These are phyloP conservation scores for Stegodyphus mimosarum DNA, from an alignment of 1,140 invertebrate genomes.

Conservation along the genomic window DNA sequence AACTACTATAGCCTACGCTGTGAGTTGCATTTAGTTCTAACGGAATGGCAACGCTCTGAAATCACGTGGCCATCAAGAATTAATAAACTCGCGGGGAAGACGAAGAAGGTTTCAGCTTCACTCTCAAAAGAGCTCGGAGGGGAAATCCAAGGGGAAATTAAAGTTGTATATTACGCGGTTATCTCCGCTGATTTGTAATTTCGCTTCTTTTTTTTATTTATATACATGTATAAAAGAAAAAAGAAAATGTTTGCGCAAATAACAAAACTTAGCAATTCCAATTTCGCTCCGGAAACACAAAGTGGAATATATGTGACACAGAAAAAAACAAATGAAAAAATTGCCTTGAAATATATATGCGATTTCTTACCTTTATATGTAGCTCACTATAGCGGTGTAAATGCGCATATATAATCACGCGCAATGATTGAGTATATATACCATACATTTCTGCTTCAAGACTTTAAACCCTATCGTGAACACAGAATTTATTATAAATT, in stretches of 20 bases:
- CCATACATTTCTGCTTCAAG: too few species aligned
- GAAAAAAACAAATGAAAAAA: constrained; percentile 24
- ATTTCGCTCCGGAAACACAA: constrained; percentile 48
- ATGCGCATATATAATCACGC: too few species aligned
- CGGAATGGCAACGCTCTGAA: constrained; percentile 59
- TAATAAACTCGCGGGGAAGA: constrained; percentile 31
- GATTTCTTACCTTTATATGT: neutral
- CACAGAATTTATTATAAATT: too few species aligned
- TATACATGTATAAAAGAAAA: neutral
- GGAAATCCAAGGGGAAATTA: constrained; percentile 55
- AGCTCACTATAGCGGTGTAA: too few species aligned
- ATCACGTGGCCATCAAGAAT: constrained; percentile 60
- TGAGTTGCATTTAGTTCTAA: constrained; percentile 16
- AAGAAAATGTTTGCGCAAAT: constrained; percentile 27
- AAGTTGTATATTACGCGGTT: constrained; percentile 60
- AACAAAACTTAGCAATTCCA: constrained; percentile 55
- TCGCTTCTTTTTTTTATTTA: constrained; percentile 49
- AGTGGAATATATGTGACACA: constrained; percentile 47
- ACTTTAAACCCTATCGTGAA: too few species aligned
- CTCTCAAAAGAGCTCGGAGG: constrained; percentile 42
- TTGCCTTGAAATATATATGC: neutral
- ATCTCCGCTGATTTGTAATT: constrained; percentile 60
- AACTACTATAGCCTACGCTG: constrained; percentile 45
- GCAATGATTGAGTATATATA: too few species aligned
- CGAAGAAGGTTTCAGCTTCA: neutral